phyloP scores from a whole-genome alignment of 2,888 invertebrate species.

The Nomada lathburiana region DNA sequence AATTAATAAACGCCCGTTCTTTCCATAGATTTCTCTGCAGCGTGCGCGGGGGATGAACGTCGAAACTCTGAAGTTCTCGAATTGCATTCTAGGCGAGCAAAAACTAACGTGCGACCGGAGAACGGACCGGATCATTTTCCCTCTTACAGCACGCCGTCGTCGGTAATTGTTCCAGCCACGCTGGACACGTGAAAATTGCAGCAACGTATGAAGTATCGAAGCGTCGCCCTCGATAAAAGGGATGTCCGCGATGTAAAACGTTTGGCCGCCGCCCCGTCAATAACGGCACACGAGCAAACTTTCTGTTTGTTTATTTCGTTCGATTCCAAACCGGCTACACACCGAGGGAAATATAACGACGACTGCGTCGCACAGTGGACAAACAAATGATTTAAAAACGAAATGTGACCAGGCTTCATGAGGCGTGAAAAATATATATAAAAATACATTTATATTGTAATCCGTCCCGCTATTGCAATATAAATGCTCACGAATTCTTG shows the following conservation, averaged over 20 bases:
- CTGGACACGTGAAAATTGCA: constrained; percentile 63
- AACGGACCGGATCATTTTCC: constrained; percentile 55
- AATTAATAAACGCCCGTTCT: constrained; percentile 42
- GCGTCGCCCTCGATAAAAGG: constrained; percentile 33
- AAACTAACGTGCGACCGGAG: constrained; percentile 68
- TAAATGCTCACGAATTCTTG: too few species aligned
- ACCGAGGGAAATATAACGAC: too few species aligned
- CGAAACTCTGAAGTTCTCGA: constrained; percentile 62
- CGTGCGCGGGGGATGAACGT: constrained; percentile 43
- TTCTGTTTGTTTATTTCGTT: constrained; percentile 9
- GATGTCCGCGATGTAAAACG: constrained; percentile 17
- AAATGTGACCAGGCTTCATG: too few species aligned
- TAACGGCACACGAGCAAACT: background rate
- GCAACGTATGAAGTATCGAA: constrained; percentile 53
- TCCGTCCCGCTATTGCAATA: too few species aligned
- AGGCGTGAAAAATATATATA: too few species aligned
- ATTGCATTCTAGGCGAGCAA: constrained; percentile 76
- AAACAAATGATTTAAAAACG: too few species aligned
- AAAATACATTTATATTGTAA: too few species aligned
- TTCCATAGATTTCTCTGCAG: constrained; percentile 38
- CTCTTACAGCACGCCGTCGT: constrained; percentile 51
- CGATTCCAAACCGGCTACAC: background rate
- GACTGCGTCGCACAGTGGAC: too few species aligned
- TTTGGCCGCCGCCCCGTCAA: constrained; percentile 1
- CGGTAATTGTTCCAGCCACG: constrained; percentile 70